A percentile compares a stretch with the other conserved stretches of the same genome.
Conservation (phyloP, 2,888 invertebrate genomes). For the Ceratothoa steindachneri region DNA sequence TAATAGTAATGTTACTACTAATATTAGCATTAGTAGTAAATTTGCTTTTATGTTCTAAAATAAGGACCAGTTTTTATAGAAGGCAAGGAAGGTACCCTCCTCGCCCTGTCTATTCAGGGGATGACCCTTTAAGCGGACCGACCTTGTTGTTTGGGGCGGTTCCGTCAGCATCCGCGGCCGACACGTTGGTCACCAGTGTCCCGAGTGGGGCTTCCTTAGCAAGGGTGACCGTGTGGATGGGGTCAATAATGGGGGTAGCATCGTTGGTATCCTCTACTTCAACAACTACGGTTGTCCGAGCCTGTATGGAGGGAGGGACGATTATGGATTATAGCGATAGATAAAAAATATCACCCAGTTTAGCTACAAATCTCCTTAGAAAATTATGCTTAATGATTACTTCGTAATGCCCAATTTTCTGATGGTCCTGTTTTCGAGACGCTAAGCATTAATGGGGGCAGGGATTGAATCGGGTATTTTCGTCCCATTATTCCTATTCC, state of each 20-base stretch:
- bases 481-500: too few species aligned
- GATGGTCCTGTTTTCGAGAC: too few species aligned
- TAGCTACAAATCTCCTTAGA: too few species aligned
- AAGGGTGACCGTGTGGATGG: slow-evolving; percentile 74
- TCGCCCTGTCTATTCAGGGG: too few species aligned
- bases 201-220: slow-evolving; percentile 80
- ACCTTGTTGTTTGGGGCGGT: slow-evolving; percentile 77
- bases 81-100: too few species aligned
- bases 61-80: too few species aligned
- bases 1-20: background rate
- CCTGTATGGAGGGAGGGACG: slow-evolving; percentile 14
- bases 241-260: slow-evolving; percentile 78
- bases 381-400: too few species aligned
- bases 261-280: slow-evolving; percentile 72
- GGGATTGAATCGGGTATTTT: too few species aligned
- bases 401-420: too few species aligned
- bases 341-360: too few species aligned
- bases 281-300: slow-evolving; percentile 32
- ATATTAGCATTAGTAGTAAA: background rate
- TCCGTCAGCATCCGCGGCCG: slow-evolving; percentile 78
- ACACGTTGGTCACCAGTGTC: slow-evolving; percentile 70
- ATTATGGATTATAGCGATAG: background rate
- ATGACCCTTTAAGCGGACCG: too few species aligned
- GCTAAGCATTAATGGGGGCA: too few species aligned
- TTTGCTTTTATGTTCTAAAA: background rate